A percentile compares a stretch with the other conserved stretches of the same genome.
phyloP scores from a whole-genome alignment of 1,140 invertebrate species.

The Helicorthomorpha holstii region DNA sequence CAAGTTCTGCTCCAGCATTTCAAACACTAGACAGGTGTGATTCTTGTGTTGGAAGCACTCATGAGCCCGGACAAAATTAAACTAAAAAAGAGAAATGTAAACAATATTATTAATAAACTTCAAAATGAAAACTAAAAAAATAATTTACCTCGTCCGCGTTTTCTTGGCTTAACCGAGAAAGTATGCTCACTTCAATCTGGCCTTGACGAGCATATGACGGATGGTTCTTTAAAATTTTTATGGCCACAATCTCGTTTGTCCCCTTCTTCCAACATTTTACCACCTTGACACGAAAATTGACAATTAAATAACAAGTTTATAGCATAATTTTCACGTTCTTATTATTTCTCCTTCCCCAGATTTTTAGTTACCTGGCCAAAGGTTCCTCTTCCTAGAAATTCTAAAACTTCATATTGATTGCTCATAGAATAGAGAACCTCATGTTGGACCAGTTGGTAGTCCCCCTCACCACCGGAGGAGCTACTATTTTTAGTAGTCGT shows the following conservation, averaged over 20 bases:
- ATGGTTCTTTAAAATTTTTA: conserved; percentile 99
- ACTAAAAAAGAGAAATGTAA: conserved; percentile 23
- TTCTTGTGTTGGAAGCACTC: conserved; percentile 99
- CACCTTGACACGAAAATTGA: conserved; percentile 40
- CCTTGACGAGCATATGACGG: conserved; percentile 98
- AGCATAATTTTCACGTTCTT: conserved; percentile 4
- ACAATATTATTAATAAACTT: not conserved
- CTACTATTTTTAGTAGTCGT: conserved; percentile 38
- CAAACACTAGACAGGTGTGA: conserved; percentile 98
- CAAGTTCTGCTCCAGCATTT: conserved; percentile 99
- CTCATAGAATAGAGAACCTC: conserved; percentile 90
- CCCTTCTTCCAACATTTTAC: conserved; percentile 99
- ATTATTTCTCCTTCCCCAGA: not conserved
- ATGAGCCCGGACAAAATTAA: conserved; percentile 98
- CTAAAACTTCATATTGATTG: conserved; percentile 89
- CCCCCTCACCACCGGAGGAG: conserved; percentile 56
- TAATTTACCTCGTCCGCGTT: conserved; percentile 72
- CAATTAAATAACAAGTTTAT: conserved; percentile 7
- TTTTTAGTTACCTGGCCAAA: conserved; percentile 63
- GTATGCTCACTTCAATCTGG: conserved; percentile 97
- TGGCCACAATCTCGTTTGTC: conserved; percentile 98
- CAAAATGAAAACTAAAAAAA: conserved; percentile 11
- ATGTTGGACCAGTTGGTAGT: conserved; percentile 95
- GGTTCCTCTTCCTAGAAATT: conserved; percentile 94
- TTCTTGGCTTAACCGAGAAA: conserved; percentile 93